phyloP scores from a whole-genome alignment of 2,888 invertebrate genomes.

The Mongoloraphidia duomilia region DNA sequence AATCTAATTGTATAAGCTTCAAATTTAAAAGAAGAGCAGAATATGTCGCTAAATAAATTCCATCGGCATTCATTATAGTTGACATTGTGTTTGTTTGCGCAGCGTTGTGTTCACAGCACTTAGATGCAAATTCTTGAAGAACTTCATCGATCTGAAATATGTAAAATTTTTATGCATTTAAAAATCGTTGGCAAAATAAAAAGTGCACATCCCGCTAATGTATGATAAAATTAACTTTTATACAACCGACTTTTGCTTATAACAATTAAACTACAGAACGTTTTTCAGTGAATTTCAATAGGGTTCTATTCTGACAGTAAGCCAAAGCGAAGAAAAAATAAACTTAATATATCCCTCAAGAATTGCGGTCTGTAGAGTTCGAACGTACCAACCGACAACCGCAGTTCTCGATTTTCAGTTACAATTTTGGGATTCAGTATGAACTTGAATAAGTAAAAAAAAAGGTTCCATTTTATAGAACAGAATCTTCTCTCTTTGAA shows the following conservation, averaged over 20 bases:
- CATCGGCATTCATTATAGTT: conserved; percentile 86
- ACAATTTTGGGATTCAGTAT: too few relatives aligned
- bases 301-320: too few relatives aligned
- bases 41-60: conserved; percentile 83
- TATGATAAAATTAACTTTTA: not conserved
- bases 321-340: too few relatives aligned
- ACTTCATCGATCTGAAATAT: conserved; percentile 62
- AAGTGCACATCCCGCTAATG: not conserved
- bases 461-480: too few relatives aligned
- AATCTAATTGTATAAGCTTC: conserved; percentile 60
- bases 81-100: conserved; percentile 44
- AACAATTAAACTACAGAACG: not conserved
- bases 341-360: too few relatives aligned
- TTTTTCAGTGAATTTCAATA: not conserved
- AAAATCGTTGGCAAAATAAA: not conserved
- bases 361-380: too few relatives aligned
- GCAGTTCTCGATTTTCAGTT: too few relatives aligned
- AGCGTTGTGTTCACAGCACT: conserved; percentile 73
- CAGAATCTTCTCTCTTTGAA: too few relatives aligned
- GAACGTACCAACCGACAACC: too few relatives aligned
- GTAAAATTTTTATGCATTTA: not conserved
- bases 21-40: conserved; percentile 70
- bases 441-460: too few relatives aligned
- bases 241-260: too few relatives aligned
- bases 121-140: conserved; percentile 81